Evolutionary conservation across 1,140 invertebrate species (phyloP).

Genomic region (Drosophila fuyamai): DNA sequence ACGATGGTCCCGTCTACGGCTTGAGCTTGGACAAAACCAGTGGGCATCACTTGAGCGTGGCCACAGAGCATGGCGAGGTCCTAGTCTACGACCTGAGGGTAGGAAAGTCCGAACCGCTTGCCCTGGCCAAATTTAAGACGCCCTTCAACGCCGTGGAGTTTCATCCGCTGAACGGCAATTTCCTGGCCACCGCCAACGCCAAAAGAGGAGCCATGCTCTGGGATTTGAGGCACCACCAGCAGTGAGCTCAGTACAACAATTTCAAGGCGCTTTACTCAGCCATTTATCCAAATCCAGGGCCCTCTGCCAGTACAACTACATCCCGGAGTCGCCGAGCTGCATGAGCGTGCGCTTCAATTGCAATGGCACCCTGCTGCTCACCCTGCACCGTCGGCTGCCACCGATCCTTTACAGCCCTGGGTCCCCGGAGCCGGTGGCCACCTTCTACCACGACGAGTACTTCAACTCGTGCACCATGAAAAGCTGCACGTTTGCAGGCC

Average conservation of each 20-base stretch:
- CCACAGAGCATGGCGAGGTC: conserved; percentile 95
- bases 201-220: conserved; percentile 95
- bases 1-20: conserved; percentile 95
- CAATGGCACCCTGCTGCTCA: conserved; percentile 92
- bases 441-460: conserved; percentile 96
- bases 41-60: conserved; percentile 93
- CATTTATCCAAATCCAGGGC: conserved; percentile 84
- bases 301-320: conserved; percentile 89
- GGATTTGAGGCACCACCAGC: conserved; percentile 93
- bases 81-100: conserved; percentile 90
- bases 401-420: conserved; percentile 92
- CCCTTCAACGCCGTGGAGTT: conserved; percentile 96
- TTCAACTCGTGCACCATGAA: conserved; percentile 99
- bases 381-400: conserved; percentile 91
- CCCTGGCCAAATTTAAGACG: conserved; percentile 87
- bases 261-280: background rate
- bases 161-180: conserved; percentile 92
- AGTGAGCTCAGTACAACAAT: conserved; percentile 85
- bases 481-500: conserved; percentile 96
- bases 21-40: conserved; percentile 94
- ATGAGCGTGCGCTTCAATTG: conserved; percentile 96
- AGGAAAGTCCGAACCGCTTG: conserved; percentile 86
- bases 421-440: conserved; percentile 89
- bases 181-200: conserved; percentile 94
- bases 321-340: conserved; percentile 90